Conservation (phyloP, 2,113 vertebrate species). For the Rhinichthys klamathensis region DNA sequence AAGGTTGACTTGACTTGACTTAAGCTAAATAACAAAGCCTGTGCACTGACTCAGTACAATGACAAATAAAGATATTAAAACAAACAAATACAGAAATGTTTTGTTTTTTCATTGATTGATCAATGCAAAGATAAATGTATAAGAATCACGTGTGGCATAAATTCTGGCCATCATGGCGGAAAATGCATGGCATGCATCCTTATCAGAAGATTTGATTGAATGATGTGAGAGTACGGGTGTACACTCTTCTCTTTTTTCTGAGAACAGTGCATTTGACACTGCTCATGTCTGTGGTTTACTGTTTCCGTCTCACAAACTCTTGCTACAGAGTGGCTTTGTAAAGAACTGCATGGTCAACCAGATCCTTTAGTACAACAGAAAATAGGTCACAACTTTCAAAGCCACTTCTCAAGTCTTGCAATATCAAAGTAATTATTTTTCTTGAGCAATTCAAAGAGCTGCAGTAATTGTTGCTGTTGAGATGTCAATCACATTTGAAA, state of each 20-base stretch:
- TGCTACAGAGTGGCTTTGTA: conserved; percentile 9
- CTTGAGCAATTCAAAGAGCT: not conserved
- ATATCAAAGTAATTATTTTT: not conserved
- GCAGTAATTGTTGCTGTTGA: not conserved
- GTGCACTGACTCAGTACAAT: too few relatives aligned
- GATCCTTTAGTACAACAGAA: not conserved
- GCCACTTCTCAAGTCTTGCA: not conserved
- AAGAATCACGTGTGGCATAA: too few relatives aligned
- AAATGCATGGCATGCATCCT: not conserved
- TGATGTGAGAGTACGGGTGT: not conserved
- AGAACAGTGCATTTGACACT: conserved; percentile 33
- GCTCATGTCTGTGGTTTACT: conserved; percentile 47
- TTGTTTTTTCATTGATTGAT: too few relatives aligned
- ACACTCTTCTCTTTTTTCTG: conserved; percentile 40
- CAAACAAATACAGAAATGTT: too few relatives aligned
- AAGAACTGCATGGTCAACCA: conserved; percentile 46
- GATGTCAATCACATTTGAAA: not conserved
- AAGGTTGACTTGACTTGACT: too few relatives aligned
- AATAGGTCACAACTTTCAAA: conserved; percentile 11
- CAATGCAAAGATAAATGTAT: too few relatives aligned
- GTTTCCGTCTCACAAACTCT: conserved; percentile 44
- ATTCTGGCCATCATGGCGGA: not conserved
- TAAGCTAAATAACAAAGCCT: too few relatives aligned
- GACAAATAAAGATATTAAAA: too few relatives aligned
- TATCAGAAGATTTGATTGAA: not conserved